Evolutionary conservation across 2,113 vertebrate genomes (phyloP).

Genomic region (Amphiprion ocellaris): DNA sequence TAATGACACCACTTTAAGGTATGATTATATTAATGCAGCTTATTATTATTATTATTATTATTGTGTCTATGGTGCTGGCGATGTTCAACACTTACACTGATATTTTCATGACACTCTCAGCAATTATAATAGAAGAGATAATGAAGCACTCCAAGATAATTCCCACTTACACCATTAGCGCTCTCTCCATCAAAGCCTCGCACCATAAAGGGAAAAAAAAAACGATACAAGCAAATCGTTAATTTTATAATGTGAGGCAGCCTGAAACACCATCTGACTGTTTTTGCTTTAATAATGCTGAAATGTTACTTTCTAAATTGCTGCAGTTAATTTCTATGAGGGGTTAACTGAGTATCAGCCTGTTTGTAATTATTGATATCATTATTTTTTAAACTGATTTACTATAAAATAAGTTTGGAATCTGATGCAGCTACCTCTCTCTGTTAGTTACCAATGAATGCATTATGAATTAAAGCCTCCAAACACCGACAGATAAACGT

Average conservation of each 20-base stretch:
- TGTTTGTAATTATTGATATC: too few species aligned
- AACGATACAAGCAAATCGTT: slow-evolving; percentile 31
- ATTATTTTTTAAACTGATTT: too few species aligned
- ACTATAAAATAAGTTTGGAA: too few species aligned
- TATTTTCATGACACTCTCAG: slow-evolving; percentile 10
- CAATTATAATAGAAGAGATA: slow-evolving; percentile 8
- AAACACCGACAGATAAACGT: too few species aligned
- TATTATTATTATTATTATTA: not conserved
- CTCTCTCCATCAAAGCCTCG: slow-evolving; percentile 29
- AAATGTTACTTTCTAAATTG: not conserved
- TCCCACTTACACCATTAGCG: slow-evolving; percentile 37
- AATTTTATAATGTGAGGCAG: not conserved
- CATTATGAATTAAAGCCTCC: too few species aligned
- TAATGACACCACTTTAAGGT: not conserved
- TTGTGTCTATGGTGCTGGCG: not conserved
- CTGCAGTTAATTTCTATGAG: not conserved
- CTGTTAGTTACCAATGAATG: too few species aligned
- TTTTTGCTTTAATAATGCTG: too few species aligned
- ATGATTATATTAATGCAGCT: too few species aligned
- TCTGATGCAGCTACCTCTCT: too few species aligned
- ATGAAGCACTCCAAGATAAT: slow-evolving; percentile 29
- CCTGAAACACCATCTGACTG: not conserved
- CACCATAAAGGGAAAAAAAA: slow-evolving; percentile 26
- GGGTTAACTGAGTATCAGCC: too few species aligned
- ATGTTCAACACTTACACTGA: not conserved